These are phyloP conservation scores for Beris chalybata DNA, from an alignment of 2,888 invertebrate genomes.

Conservation along the genomic window DNA sequence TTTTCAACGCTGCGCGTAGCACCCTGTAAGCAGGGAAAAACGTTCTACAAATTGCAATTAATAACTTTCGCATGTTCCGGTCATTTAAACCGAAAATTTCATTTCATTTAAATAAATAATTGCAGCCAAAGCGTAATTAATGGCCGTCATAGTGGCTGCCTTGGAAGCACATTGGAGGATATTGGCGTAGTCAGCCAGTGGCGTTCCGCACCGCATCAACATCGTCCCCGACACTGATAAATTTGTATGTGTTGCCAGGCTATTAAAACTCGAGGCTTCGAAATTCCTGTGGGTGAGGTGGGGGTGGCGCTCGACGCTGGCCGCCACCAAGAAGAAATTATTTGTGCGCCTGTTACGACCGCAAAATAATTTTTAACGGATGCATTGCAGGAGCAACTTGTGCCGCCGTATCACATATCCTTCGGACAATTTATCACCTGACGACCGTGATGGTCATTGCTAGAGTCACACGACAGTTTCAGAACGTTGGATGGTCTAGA, in stretches of 20 bases:
- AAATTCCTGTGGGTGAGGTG: background rate
- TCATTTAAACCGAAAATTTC: slow-evolving; percentile 38
- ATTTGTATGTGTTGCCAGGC: slow-evolving; percentile 14
- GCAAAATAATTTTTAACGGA: slow-evolving; percentile 34
- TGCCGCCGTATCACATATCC: background rate
- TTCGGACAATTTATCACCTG: slow-evolving; percentile 13
- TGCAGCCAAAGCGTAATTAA: slow-evolving; percentile 38
- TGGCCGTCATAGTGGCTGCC: slow-evolving; percentile 30
- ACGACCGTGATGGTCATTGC: too few relatives aligned
- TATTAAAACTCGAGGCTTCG: slow-evolving; percentile 11
- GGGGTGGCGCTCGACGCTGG: too few relatives aligned
- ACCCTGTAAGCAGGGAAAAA: background rate
- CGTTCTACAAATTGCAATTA: slow-evolving; percentile 33
- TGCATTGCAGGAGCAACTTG: slow-evolving; percentile 15
- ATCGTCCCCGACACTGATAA: slow-evolving; percentile 16
- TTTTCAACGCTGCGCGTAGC: slow-evolving; percentile 13
- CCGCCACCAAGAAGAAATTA: slow-evolving; percentile 22
- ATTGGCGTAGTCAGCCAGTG: background rate
- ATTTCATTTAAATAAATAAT: slow-evolving; percentile 37
- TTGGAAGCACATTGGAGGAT: background rate
- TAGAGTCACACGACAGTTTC: too few relatives aligned
- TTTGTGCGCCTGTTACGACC: slow-evolving; percentile 36
- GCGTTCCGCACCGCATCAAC: background rate
- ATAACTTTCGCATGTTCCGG: slow-evolving; percentile 37
- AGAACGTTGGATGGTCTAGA: too few relatives aligned